Evolutionary conservation across 2,797 vertebrate genomes (phyloP).

Genomic region (Sebastiscus tertius): DNA sequence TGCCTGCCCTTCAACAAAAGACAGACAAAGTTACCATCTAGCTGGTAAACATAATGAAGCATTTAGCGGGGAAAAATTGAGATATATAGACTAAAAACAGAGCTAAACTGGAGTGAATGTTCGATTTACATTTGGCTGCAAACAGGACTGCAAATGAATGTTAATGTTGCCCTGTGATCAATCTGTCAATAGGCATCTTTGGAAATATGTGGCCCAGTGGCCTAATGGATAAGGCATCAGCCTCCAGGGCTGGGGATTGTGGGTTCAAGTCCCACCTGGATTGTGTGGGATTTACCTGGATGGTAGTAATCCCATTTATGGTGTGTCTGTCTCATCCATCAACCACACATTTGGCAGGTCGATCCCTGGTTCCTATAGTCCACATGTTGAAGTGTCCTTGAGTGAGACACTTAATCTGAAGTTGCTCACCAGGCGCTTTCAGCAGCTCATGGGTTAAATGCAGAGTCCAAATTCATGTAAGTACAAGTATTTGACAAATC

Average conservation of each 20-base stretch:
- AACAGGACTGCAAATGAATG: too few species aligned
- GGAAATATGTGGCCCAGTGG: conserved; percentile 48
- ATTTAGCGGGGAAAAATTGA: background rate
- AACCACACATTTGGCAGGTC: rapidly evolving
- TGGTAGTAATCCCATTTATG: too few species aligned
- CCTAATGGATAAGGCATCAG: conserved; percentile 79
- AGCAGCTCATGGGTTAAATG: too few species aligned
- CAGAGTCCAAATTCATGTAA: too few species aligned
- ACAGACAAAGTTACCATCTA: background rate
- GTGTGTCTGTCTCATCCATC: too few species aligned
- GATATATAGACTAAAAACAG: background rate
- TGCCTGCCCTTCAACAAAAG: background rate
- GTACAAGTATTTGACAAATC: too few species aligned
- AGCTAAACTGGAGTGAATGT: background rate
- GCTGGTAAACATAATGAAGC: background rate
- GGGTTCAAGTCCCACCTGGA: conserved; percentile 77
- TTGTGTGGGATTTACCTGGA: background rate
- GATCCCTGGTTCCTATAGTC: rapidly evolving
- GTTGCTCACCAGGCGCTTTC: rapidly evolving
- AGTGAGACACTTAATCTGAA: too few species aligned
- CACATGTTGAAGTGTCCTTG: too few species aligned
- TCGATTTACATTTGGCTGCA: too few species aligned
- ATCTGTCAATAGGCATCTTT: rapidly evolving
- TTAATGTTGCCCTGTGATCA: rapidly evolving
- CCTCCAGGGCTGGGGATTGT: conserved; percentile 74